These are phyloP conservation scores for Philonicus albiceps DNA, from an alignment of 2,888 invertebrate species.

Conservation along the genomic window DNA sequence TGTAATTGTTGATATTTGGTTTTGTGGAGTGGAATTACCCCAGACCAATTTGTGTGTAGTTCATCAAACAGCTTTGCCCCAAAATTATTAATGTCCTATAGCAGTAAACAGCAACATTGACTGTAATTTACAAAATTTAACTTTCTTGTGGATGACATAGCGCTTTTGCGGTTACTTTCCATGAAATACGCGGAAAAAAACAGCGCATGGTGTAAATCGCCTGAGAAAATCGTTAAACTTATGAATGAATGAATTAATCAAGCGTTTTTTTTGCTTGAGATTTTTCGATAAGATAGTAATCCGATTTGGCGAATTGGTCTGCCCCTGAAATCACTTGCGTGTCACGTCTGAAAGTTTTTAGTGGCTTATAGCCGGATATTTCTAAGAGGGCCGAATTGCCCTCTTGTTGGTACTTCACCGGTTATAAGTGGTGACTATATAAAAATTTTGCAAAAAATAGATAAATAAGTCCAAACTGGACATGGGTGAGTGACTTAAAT, in stretches of 20 bases:
- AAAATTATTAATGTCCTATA: neutral
- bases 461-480: neutral
- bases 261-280: neutral
- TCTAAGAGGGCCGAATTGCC: neutral
- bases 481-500: neutral
- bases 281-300: neutral
- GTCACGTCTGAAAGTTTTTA: neutral
- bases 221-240: neutral
- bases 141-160: neutral
- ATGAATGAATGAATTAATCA: neutral
- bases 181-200: neutral
- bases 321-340: neutral
- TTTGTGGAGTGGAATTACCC: neutral
- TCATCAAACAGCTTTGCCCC: neutral
- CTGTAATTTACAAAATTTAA: neutral
- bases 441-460: neutral
- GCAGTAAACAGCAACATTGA: neutral
- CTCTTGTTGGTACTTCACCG: neutral
- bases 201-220: neutral
- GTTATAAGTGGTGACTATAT: neutral
- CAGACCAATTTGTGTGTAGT: neutral
- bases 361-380: neutral
- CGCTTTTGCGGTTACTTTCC: neutral
- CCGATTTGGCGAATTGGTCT: neutral
- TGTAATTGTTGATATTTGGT: neutral